phyloP scores from a whole-genome alignment of 2,888 invertebrate genomes.

The Neoascia interrupta region DNA sequence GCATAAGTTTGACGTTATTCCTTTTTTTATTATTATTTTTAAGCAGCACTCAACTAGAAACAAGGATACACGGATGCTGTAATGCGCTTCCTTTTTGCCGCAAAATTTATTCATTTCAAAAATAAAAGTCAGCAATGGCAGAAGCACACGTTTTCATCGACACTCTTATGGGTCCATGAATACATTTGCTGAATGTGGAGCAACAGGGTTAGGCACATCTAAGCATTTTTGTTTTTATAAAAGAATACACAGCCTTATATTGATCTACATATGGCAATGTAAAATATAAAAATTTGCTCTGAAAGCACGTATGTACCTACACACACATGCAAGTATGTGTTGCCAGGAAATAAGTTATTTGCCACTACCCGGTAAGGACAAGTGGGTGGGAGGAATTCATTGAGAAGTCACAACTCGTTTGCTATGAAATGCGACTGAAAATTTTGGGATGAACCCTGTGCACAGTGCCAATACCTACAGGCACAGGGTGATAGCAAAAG shows the following conservation, averaged over 20 bases:
- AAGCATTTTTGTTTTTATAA: too few relatives aligned
- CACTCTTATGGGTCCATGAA: not conserved
- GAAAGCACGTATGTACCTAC: too few relatives aligned
- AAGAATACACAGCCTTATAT: too few relatives aligned
- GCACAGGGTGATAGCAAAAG: conserved; percentile 44
- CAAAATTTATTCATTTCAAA: conserved; percentile 33
- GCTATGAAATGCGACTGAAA: conserved; percentile 25
- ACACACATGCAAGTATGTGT: too few relatives aligned
- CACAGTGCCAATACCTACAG: conserved; percentile 14
- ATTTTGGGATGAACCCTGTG: conserved; percentile 37
- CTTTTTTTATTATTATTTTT: conserved; percentile 35
- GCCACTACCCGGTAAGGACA: conserved; percentile 15
- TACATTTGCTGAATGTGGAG: conserved; percentile 2
- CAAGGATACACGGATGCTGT: conserved; percentile 17
- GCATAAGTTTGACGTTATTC: conserved; percentile 5
- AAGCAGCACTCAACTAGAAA: too few relatives aligned
- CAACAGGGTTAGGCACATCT: conserved; percentile 39
- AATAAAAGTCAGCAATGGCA: too few relatives aligned
- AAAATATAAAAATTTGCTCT: too few relatives aligned
- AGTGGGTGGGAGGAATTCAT: conserved; percentile 55
- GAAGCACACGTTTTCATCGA: not conserved
- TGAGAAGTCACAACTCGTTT: conserved; percentile 59
- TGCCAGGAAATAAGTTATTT: too few relatives aligned
- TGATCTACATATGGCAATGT: too few relatives aligned
- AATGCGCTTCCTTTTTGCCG: not conserved